Evolutionary conservation across 1,140 invertebrate species (phyloP).

Genomic region (Archegozetes longisetosus): DNA sequence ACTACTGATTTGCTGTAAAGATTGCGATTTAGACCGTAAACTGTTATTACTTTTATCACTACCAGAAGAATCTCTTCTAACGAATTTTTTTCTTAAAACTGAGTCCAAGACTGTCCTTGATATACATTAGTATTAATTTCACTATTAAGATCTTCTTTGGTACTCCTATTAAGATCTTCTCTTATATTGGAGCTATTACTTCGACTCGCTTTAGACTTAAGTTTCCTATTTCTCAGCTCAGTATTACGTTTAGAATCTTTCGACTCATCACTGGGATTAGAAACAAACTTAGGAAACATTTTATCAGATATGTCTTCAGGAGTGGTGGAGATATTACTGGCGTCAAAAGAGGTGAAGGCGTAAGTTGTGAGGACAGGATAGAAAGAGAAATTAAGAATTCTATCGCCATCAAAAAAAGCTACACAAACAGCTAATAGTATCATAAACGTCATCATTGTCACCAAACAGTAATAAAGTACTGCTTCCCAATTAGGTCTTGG

Average conservation of each 20-base stretch:
- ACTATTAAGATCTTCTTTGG: too few species aligned
- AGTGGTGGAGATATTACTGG: neutral
- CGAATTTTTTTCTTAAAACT: neutral
- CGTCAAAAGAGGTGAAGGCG: neutral
- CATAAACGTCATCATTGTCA: constrained; percentile 44
- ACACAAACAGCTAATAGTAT: constrained; percentile 48
- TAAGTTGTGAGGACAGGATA: constrained; percentile 22
- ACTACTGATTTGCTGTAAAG: neutral
- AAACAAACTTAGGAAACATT: neutral
- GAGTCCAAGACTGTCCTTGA: neutral
- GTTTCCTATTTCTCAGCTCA: too few species aligned
- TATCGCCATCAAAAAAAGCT: constrained; percentile 54
- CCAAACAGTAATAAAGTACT: constrained; percentile 47
- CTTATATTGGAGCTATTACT: too few species aligned
- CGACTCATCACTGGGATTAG: neutral
- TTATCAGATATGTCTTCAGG: neutral
- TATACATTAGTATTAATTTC: neutral
- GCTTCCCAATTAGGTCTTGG: constrained; percentile 63
- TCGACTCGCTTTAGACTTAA: too few species aligned
- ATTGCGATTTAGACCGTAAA: neutral
- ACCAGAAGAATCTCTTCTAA: neutral
- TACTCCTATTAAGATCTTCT: too few species aligned
- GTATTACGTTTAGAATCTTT: neutral
- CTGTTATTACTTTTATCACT: neutral
- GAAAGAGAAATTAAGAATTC: constrained; percentile 42